Percentiles rank a stretch among this genome's conserved stretches.
phyloP scores from a whole-genome alignment of 2,888 invertebrate species.

The Galeruca laticollis region DNA sequence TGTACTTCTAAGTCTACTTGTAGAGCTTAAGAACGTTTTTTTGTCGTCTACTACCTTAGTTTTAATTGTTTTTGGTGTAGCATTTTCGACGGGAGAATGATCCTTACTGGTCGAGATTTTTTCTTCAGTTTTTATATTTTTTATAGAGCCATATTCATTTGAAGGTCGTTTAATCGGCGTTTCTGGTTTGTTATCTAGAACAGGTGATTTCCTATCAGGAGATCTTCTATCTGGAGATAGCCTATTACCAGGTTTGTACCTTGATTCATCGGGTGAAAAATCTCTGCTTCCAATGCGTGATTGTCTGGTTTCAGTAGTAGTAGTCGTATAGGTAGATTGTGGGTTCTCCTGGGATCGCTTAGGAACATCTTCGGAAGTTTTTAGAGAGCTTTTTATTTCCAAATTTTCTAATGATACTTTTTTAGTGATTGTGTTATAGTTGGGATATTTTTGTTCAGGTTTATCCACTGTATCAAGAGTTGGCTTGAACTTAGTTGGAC shows the following conservation, averaged over 20 bases:
- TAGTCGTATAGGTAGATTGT: not conserved
- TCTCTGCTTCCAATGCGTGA: not conserved
- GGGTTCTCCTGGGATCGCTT: constrained; percentile 33
- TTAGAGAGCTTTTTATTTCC: constrained; percentile 22
- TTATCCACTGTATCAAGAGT: not conserved
- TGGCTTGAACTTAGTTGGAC: not conserved
- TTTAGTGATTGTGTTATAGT: constrained; percentile 18
- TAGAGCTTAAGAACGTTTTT: constrained; percentile 58
- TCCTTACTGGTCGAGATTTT: constrained; percentile 40
- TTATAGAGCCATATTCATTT: constrained; percentile 46
- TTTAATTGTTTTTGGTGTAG: constrained; percentile 60
- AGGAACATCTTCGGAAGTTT: constrained; percentile 32
- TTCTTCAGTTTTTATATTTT: constrained; percentile 43
- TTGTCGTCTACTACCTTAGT: constrained; percentile 62
- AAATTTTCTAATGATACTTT: constrained; percentile 28
- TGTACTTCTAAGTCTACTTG: constrained; percentile 68
- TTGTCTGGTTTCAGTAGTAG: not conserved
- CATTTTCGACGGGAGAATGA: constrained; percentile 48
- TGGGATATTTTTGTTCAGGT: not conserved
- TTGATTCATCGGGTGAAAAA: not conserved
- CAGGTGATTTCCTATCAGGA: constrained; percentile 45
- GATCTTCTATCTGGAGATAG: constrained; percentile 24
- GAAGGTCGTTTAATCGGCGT: constrained; percentile 55
- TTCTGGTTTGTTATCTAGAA: constrained; percentile 35
- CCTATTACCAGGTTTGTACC: not conserved